Base-by-base conservation (phyloP, 2,113 vertebrate species). In the Murina feae region DNA sequence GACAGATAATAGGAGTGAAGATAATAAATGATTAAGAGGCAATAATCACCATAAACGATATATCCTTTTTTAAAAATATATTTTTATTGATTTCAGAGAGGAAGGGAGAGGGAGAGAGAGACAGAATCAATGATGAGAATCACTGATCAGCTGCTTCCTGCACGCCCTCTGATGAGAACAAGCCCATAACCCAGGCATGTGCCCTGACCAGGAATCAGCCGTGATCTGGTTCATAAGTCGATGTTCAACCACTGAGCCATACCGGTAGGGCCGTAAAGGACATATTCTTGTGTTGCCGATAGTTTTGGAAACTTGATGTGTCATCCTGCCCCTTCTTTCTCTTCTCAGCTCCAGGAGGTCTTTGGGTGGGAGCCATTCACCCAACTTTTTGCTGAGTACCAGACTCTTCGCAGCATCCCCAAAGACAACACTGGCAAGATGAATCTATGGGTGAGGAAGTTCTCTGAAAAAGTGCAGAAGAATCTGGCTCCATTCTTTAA, bases 351-450 rank as follows among this genome's bases (percentile, higher is more conserved):
- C 55, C 98, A 99, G 95, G 98, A 99, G 0, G 97, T 89, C 78
- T 99, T 99, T 96, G 98, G 98, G 58, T 99, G 98, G 99, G 98
- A 98, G 53, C 97, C 98, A 13, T 98, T 98, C 28, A 98, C 91
- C 81, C 93, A 96, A 30, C 97, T 99, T 55, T 99, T 99, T 96
- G 96, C 97, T 51, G 95, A 98, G 21, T 98, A 99, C 85, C 98
- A 99, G 76, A 86, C 69, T 3, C 98, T 98, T 80, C 81, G 23
- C 30, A 32, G 44, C 1, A 47, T 98, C 32, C 98, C 98, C 14
- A 8, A 47, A 0, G 83, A 98, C 81, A 98, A 99, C 1, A 1
- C 72, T 0, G 90, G 53, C 86, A 99, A 99, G 97, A 99, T 99
- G 98, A 99, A 99, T 79, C 94, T 98, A 21, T 99, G 98, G 78